phyloP scores from a whole-genome alignment of 2,113 vertebrate species.

The Strix uralensis region DNA sequence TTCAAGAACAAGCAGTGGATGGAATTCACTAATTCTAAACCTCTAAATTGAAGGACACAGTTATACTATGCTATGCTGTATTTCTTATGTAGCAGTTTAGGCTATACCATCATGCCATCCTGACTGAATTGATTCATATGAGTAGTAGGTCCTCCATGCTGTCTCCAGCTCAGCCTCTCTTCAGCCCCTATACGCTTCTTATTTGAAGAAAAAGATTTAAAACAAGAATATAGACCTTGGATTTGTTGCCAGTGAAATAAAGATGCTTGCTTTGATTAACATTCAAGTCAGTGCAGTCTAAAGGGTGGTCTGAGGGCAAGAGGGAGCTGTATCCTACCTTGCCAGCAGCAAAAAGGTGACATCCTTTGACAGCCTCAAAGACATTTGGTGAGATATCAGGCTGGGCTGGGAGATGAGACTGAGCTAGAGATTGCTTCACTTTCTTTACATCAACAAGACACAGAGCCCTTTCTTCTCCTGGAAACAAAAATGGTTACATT shows the following conservation, averaged over 20 bases:
- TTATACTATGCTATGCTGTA: not conserved
- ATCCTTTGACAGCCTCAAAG: slow-evolving; percentile 97
- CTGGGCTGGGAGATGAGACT: slow-evolving; percentile 95
- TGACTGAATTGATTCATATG: not conserved
- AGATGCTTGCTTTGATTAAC: not conserved
- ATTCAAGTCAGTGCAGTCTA: not conserved
- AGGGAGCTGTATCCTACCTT: slow-evolving; percentile 76
- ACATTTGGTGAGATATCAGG: slow-evolving; percentile 89
- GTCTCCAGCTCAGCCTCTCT: not conserved
- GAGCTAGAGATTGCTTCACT: slow-evolving; percentile 94
- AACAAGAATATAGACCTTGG: not conserved
- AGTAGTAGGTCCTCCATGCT: not conserved
- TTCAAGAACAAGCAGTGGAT: not conserved
- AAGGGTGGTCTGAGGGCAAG: not conserved
- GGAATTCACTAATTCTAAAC: not conserved
- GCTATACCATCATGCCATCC: not conserved
- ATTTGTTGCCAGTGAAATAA: not conserved
- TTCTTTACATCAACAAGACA: slow-evolving; percentile 96
- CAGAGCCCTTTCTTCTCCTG: slow-evolving; percentile 93
- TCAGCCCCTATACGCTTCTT: not conserved
- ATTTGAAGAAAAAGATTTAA: not conserved
- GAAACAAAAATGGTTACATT: not conserved
- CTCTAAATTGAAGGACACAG: not conserved
- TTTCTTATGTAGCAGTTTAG: not conserved
- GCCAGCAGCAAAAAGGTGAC: slow-evolving; percentile 94